Conservation (phyloP, 2,888 invertebrate species). For the Epicampocera succincta region DNA sequence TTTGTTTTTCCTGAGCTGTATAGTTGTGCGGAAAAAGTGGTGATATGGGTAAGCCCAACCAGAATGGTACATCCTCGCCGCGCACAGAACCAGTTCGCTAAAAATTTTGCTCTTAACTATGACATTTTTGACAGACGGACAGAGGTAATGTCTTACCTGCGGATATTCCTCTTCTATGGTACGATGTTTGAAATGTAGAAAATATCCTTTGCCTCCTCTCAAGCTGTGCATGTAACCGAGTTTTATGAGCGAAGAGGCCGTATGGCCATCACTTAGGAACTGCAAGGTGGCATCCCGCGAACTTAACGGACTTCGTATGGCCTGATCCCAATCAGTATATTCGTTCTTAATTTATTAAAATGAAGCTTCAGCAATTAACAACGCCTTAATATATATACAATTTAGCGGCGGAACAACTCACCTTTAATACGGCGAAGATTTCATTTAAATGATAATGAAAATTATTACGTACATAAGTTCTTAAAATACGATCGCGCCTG, state of each 20-base stretch:
- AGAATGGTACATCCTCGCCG: conserved; percentile 93
- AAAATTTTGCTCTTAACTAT: neutral
- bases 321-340: conserved; percentile 97
- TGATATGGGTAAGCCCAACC: conserved; percentile 89
- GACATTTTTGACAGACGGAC: neutral
- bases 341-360: conserved; percentile 85
- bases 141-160: conserved; percentile 84
- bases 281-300: conserved; percentile 93
- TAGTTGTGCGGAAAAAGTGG: conserved; percentile 89
- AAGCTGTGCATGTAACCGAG: conserved; percentile 91
- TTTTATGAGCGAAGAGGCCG: conserved; percentile 91
- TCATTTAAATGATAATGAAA: conserved; percentile 97
- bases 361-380: no score
- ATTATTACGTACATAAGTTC: conserved; percentile 96
- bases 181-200: conserved; percentile 94
- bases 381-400: neutral
- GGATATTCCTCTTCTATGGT: conserved; percentile 90
- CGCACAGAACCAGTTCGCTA: conserved; percentile 91
- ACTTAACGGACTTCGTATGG: conserved; percentile 91
- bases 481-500: conserved; percentile 90
- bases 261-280: conserved; percentile 95
- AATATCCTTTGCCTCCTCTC: conserved; percentile 90
- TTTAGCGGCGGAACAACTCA: no score
- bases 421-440: conserved; percentile 93
- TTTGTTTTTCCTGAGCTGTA: conserved; percentile 88